Conservation (phyloP, 2,113 vertebrate genomes). For the Alethe diademata region DNA sequence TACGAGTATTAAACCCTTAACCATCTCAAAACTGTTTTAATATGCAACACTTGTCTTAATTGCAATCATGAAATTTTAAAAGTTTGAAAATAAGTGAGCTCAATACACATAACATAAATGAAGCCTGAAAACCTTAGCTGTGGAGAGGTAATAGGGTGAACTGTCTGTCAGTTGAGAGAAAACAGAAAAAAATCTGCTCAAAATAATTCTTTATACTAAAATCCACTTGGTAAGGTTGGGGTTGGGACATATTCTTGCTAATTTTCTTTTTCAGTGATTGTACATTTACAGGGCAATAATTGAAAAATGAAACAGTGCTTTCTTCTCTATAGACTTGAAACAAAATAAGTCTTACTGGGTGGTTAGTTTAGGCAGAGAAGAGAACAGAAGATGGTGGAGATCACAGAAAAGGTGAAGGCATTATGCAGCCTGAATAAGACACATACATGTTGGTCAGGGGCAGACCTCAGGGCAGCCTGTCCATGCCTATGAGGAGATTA, state of each 20-base stretch:
- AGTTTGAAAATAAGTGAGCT: neutral
- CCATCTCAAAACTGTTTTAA: neutral
- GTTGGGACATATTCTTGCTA: neutral
- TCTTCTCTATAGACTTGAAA: neutral
- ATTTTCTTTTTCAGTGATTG: neutral
- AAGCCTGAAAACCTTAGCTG: neutral
- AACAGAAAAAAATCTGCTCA: neutral
- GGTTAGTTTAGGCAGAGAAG: neutral
- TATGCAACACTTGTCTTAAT: neutral
- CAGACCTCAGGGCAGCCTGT: neutral
- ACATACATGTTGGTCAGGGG: accelerated
- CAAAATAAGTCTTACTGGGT: neutral
- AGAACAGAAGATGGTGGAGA: neutral
- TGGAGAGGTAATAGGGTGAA: neutral
- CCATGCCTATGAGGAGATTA: neutral
- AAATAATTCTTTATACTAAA: neutral
- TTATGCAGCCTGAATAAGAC: neutral
- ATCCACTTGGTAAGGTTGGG: neutral
- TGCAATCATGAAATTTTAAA: neutral
- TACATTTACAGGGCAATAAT: neutral
- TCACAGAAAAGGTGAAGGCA: neutral
- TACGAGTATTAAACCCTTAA: slow-evolving; percentile 5
- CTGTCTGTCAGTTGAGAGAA: neutral
- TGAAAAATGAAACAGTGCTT: neutral
- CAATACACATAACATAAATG: neutral